Conservation (phyloP, 2,888 invertebrate species). For the Rotaria socialis region DNA sequence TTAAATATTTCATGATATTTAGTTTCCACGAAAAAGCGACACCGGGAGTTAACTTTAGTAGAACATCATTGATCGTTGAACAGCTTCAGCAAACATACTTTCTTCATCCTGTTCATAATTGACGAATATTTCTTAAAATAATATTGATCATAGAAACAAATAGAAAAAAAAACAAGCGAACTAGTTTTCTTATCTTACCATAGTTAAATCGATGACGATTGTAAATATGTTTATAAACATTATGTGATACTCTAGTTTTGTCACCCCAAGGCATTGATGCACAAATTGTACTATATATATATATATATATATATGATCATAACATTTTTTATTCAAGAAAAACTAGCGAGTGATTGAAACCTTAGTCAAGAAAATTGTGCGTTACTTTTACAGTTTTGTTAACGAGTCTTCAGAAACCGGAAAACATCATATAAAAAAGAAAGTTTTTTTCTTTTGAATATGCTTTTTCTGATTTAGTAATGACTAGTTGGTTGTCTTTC, state of each 20-base stretch:
- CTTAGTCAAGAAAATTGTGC: too few relatives aligned
- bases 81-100: not conserved
- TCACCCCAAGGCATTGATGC: not conserved
- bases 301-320: not conserved
- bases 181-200: not conserved
- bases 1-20: too few relatives aligned
- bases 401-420: too few relatives aligned
- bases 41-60: not conserved
- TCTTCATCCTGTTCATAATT: slow-evolving; percentile 17
- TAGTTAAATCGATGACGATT: not conserved
- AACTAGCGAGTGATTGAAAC: too few relatives aligned
- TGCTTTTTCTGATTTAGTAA: too few relatives aligned
- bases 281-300: not conserved
- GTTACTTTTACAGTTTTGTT: too few relatives aligned
- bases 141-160: not conserved
- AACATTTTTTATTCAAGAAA: too few relatives aligned
- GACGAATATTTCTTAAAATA: not conserved
- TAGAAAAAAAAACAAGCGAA: not conserved
- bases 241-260: not conserved
- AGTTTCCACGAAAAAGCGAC: too few relatives aligned
- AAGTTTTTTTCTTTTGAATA: too few relatives aligned
- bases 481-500: too few relatives aligned
- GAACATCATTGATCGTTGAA: not conserved
- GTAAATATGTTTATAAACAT: not conserved
- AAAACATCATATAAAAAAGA: too few relatives aligned